phyloP scores from a whole-genome alignment of 2,113 vertebrate genomes.

The Oncorhynchus mykiss region DNA sequence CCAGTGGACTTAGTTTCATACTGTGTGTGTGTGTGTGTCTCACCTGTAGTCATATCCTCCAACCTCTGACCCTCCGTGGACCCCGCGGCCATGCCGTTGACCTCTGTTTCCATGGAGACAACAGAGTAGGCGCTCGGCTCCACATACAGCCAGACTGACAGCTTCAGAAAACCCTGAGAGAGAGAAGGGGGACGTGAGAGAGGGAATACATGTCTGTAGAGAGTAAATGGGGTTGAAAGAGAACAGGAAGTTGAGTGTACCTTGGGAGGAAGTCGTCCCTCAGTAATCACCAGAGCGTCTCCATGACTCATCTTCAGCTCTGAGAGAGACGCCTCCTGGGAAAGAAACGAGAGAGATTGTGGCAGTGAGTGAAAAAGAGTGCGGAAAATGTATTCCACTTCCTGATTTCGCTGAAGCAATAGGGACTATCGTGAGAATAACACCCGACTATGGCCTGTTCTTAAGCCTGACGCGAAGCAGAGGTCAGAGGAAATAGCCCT shows the following conservation, averaged over 20 bases:
- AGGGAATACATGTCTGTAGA: background rate
- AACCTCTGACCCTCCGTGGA: slow-evolving; percentile 39
- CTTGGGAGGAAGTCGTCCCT: slow-evolving; percentile 86
- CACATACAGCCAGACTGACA: slow-evolving; percentile 81
- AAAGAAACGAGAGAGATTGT: background rate
- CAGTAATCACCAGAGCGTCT: slow-evolving; percentile 84
- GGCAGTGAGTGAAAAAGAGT: background rate
- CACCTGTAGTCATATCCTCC: slow-evolving; percentile 56
- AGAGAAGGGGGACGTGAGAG: background rate
- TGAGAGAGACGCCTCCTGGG: slow-evolving; percentile 82
- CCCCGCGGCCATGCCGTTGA: slow-evolving; percentile 48
- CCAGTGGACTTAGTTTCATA: background rate
- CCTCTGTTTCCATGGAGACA: slow-evolving; percentile 14
- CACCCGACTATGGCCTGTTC: too few relatives aligned
- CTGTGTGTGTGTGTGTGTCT: slow-evolving; percentile 1
- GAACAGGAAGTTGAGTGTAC: slow-evolving; percentile 54
- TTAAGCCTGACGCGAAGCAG: too few relatives aligned
- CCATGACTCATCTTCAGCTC: slow-evolving; percentile 82
- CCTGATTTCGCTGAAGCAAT: too few relatives aligned
- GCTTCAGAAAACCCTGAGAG: slow-evolving; percentile 84
- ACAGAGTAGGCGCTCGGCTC: slow-evolving; percentile 16
- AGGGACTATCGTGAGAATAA: too few relatives aligned
- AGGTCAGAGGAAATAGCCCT: too few relatives aligned
- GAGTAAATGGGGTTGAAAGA: background rate
- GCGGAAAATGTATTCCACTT: background rate